Conservation (phyloP, 2,888 invertebrate species). For the Platycnemis pennipes region DNA sequence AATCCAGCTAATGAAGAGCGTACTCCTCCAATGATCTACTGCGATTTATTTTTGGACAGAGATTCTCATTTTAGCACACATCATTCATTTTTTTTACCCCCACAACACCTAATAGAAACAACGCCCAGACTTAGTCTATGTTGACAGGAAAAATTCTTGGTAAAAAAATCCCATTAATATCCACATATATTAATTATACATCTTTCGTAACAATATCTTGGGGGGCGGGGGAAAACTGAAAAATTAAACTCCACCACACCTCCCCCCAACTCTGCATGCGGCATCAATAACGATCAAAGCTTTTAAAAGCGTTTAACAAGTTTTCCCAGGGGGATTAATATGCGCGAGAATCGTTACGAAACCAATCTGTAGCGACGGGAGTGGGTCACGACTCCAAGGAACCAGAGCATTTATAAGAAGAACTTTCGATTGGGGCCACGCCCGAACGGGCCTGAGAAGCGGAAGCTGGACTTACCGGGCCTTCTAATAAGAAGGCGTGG, state of each 20-base stretch:
- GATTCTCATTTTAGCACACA: too few species aligned
- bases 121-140: too few species aligned
- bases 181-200: not conserved
- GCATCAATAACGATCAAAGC: not conserved
- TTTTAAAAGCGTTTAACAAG: not conserved
- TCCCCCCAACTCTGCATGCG: not conserved
- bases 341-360: not conserved
- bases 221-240: not conserved
- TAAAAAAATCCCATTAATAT: not conserved
- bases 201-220: not conserved
- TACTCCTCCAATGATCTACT: too few species aligned
- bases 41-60: too few species aligned
- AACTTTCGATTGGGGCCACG: constrained; percentile 12
- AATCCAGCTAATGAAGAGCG: too few species aligned
- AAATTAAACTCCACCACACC: not conserved
- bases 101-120: too few species aligned
- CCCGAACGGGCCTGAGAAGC: not conserved
- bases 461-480: not conserved
- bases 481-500: not conserved
- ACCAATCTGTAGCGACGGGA: not conserved
- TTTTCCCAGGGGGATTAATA: not conserved
- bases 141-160: not conserved
- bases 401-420: not conserved
- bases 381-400: not conserved
- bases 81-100: too few species aligned